phyloP scores from a whole-genome alignment of 1,140 invertebrate species.

The Zaprionus davidi region DNA sequence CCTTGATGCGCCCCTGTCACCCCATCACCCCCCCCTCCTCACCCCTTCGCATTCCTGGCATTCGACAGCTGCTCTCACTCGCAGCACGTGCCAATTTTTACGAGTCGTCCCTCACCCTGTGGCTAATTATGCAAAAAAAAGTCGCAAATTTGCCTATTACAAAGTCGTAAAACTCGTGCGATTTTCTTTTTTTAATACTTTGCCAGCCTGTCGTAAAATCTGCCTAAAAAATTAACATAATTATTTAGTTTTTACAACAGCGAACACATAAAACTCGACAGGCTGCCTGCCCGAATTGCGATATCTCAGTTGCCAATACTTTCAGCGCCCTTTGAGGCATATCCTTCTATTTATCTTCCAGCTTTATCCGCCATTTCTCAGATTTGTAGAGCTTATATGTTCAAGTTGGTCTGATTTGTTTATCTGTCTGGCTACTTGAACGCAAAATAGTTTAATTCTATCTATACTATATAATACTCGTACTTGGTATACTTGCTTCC shows the following conservation, averaged over 20 bases:
- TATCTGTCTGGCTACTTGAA: too few relatives aligned
- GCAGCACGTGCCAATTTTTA: slow-evolving; percentile 72
- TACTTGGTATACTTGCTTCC: too few relatives aligned
- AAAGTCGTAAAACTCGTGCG: slow-evolving; percentile 72
- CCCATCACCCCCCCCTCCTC: background rate
- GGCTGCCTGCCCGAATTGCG: background rate
- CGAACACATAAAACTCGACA: background rate
- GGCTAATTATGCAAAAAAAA: slow-evolving; percentile 73
- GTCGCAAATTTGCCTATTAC: slow-evolving; percentile 77
- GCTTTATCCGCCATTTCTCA: background rate
- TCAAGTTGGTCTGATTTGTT: too few relatives aligned
- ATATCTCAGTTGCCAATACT: background rate
- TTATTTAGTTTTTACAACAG: slow-evolving; percentile 8
- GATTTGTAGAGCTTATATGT: background rate
- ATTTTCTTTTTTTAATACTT: slow-evolving; percentile 38
- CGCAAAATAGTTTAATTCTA: too few relatives aligned
- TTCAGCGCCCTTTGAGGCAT: background rate
- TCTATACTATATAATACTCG: too few relatives aligned
- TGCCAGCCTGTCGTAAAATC: slow-evolving; percentile 63
- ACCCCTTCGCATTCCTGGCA: slow-evolving; percentile 8
- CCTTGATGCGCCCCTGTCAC: background rate
- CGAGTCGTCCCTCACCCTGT: slow-evolving; percentile 49
- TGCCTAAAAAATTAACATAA: slow-evolving; percentile 47
- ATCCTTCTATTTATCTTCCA: background rate
- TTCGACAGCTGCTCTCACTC: slow-evolving; percentile 8